A percentile compares a stretch with the other conserved stretches of the same genome.
Conservation (phyloP, 2,113 vertebrate genomes). For the Psophia crepitans region DNA sequence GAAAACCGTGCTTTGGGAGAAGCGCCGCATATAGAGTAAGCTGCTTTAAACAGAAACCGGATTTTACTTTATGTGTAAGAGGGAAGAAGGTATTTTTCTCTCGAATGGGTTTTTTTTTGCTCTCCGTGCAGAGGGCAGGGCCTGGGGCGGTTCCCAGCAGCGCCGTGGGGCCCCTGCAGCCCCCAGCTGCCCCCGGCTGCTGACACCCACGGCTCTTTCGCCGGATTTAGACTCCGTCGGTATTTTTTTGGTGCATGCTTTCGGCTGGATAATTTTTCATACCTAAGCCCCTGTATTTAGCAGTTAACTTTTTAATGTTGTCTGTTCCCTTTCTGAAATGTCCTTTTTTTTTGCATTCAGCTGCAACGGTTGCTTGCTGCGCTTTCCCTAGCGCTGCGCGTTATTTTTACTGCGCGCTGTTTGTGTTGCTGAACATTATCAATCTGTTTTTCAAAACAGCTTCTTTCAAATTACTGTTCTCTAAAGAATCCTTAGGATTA, state of each 20-base stretch:
- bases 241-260: neutral
- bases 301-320: neutral
- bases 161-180: accelerated
- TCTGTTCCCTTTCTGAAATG: neutral
- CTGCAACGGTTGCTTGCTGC: accelerated
- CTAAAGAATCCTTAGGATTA: neutral
- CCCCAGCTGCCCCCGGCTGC: neutral
- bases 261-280: neutral
- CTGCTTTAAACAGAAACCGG: accelerated
- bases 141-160: accelerated
- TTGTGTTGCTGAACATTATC: neutral
- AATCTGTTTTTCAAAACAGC: neutral
- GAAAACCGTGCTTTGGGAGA: accelerated
- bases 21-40: accelerated
- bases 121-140: accelerated
- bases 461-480: neutral
- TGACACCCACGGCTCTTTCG: neutral
- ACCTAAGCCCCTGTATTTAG: accelerated
- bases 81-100: accelerated
- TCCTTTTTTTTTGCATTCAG: neutral
- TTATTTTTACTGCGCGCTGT: neutral
- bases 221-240: neutral
- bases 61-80: too few species aligned
- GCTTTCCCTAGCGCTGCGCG: accelerated
- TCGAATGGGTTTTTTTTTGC: accelerated